Evolutionary conservation across 2,797 vertebrate genomes (phyloP).

Genomic region (Clarias platycephalus): DNA sequence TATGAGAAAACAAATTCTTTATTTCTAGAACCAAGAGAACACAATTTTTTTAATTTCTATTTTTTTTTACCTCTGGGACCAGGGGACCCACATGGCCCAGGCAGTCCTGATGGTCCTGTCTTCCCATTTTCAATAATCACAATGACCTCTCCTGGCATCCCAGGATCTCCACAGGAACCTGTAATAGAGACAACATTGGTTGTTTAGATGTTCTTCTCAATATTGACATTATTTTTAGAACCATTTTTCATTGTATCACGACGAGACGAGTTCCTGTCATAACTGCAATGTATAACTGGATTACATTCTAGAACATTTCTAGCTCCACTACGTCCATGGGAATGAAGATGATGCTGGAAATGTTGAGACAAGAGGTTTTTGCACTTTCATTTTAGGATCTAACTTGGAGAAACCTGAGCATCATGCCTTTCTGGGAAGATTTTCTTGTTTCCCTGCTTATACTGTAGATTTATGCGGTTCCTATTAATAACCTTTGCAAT

Average conservation of each 20-base stretch:
- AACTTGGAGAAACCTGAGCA: not conserved
- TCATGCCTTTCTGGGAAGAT: not conserved
- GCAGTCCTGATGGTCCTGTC: conserved; percentile 50
- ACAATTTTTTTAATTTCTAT: not conserved
- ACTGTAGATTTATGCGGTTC: too few relatives aligned
- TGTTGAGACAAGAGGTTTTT: not conserved
- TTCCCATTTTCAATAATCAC: conserved; percentile 55
- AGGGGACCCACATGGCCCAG: conserved; percentile 57
- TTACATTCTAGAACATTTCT: not conserved
- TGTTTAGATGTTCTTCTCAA: not conserved
- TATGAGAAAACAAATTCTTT: not conserved
- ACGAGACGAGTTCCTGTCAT: not conserved
- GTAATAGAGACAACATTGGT: conserved; percentile 4
- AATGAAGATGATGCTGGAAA: not conserved
- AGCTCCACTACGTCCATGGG: not conserved
- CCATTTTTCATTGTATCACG: not conserved
- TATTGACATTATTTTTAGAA: not conserved
- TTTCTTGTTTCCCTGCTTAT: too few relatives aligned
- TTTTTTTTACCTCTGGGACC: conserved; percentile 66
- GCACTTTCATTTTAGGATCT: not conserved
- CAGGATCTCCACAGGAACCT: conserved; percentile 57
- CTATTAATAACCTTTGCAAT: too few relatives aligned
- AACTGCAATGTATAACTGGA: not conserved
- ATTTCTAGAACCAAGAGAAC: not conserved
- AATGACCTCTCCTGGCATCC: conserved; percentile 53